Evolutionary conservation across 2,888 invertebrate species (phyloP), one percentile per base, ranked within the genome.

Genomic region (Drosophila mettleri): DNA sequence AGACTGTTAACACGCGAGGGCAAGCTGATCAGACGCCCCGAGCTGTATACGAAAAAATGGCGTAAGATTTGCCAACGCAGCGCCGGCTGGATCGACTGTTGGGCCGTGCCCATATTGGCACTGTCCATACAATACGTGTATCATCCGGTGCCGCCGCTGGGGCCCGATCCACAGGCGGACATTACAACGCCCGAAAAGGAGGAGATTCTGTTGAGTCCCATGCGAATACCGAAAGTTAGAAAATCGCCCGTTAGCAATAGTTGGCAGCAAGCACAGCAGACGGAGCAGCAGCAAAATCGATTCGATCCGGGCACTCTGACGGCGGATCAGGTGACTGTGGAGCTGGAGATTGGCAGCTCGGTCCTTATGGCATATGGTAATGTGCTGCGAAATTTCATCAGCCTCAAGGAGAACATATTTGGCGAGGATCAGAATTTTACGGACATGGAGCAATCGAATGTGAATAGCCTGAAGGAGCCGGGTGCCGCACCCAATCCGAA

Each of bases 341-440:
- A 99, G 88, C 93, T 99, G 24, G 98, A 99, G 93, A 97, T 99
- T 33, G 98, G 98, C 0, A 98, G 98, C 0, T 98, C 98, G 0
- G 96, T 98, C 31, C 93, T 99, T 7, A 94, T 97, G 82, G 94
- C 98, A 0, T 99, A 98, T 89, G 99, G 99, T 3, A 96, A 98
- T 18, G 95, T 99, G 8, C 94, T 99, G 33, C 95, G 96, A 59
- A 96, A 97, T 90, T 96, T 98, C 86, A 95, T 98, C 89, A 96
- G 97, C 92, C 94, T 98, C 41, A 96, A 98, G 94, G 99, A 99
- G 93, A 99, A 99, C 90, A 97, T 99, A 78, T 98, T 99, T 91
- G 99, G 99, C 0, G 98, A 98, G 92, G 97, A 98, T 93, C 98
- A 99, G 92, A 94, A 94, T 24, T 98, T 98, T 89, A 97, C 97